A percentile compares a stretch with the other conserved stretches of the same genome.
phyloP scores from a whole-genome alignment of 2,113 vertebrate species.

The Boulengeromyrus knoepffleri region DNA sequence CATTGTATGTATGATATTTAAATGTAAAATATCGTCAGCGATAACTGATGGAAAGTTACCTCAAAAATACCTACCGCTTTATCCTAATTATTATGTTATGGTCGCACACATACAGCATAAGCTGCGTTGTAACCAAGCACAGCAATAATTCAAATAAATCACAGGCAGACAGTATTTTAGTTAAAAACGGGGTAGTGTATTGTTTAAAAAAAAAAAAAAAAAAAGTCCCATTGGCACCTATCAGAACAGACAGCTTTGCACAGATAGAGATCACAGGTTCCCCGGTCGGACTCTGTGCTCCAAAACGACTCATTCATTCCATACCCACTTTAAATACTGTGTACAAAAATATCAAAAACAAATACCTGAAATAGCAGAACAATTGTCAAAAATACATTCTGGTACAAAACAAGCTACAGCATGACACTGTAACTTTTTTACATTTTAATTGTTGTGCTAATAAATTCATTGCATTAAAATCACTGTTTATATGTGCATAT shows the following conservation, averaged over 20 bases:
- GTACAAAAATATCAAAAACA: conserved; percentile 35
- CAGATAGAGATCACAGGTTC: background rate
- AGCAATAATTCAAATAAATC: background rate
- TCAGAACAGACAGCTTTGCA: conserved; percentile 2
- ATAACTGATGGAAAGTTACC: background rate
- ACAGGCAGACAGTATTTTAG: background rate
- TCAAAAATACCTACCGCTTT: background rate
- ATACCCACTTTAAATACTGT: conserved; percentile 32
- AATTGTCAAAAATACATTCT: conserved; percentile 47
- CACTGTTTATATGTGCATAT: conserved; percentile 47
- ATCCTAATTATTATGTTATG: background rate
- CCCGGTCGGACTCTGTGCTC: background rate
- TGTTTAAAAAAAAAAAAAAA: background rate
- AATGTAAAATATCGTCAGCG: background rate
- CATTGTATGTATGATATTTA: background rate
- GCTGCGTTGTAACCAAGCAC: background rate
- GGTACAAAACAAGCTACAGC: conserved; percentile 47
- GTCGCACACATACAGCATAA: background rate
- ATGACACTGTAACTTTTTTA: conserved; percentile 25
- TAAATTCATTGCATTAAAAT: conserved; percentile 40
- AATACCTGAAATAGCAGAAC: conserved; percentile 16
- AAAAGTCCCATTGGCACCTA: background rate
- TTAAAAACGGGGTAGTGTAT: conserved; percentile 17
- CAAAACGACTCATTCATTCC: background rate
- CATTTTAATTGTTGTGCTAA: conserved; percentile 26